Conservation (phyloP, 1,140 invertebrate genomes). For the Nixonia krombeini region DNA sequence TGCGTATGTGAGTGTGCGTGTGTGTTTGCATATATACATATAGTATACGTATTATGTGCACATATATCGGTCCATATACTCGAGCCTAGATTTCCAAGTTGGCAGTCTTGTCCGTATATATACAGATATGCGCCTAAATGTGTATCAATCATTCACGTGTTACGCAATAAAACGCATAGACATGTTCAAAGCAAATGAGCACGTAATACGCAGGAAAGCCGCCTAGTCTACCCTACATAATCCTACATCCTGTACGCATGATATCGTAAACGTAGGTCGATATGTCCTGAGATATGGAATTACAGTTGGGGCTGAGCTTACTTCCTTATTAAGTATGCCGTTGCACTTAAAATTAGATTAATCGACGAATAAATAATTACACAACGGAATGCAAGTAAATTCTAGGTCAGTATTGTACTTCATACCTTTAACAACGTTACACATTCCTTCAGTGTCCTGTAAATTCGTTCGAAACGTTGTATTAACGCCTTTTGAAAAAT, state of each 20-base stretch:
- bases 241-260: conserved; percentile 26
- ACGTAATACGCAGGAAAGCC: conserved; percentile 22
- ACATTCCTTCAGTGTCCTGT: too few relatives aligned
- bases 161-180: conserved; percentile 29
- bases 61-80: neutral
- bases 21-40: conserved; percentile 27
- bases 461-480: too few relatives aligned
- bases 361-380: too few relatives aligned
- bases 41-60: conserved; percentile 11
- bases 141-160: conserved; percentile 25
- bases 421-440: too few relatives aligned
- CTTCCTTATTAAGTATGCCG: conserved; percentile 29
- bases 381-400: too few relatives aligned
- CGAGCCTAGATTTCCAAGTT: conserved; percentile 9
- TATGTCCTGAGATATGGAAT: conserved; percentile 32
- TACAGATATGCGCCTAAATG: too few relatives aligned
- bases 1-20: too few relatives aligned
- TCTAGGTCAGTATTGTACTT: too few relatives aligned
- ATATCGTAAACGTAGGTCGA: conserved; percentile 21
- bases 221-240: conserved; percentile 22
- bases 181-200: conserved; percentile 31
- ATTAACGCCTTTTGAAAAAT: too few relatives aligned
- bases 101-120: too few relatives aligned
- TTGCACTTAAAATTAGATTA: too few relatives aligned
- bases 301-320: conserved; percentile 17